phyloP scores from a whole-genome alignment of 1,140 invertebrate genomes.

The Papilio xuthus region DNA sequence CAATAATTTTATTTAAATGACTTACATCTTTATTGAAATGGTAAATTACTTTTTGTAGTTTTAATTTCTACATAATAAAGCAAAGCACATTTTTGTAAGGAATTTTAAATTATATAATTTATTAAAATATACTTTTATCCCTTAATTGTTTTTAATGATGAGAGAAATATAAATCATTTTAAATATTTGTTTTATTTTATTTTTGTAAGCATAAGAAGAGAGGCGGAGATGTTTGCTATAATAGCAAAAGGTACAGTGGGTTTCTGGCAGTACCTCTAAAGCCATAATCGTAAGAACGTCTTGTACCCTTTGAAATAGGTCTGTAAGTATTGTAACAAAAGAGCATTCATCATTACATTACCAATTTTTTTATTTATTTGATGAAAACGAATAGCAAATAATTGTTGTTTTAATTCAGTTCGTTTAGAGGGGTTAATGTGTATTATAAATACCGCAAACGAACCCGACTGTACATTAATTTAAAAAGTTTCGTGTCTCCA shows the following conservation, averaged over 20 bases:
- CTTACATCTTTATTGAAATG: background rate
- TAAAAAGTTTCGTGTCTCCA: too few species aligned
- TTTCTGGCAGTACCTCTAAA: background rate
- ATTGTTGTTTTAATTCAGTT: too few species aligned
- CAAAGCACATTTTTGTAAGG: slow-evolving; percentile 36
- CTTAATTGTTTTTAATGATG: background rate
- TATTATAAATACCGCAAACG: too few species aligned
- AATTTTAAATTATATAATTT: slow-evolving; percentile 17
- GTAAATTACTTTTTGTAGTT: background rate
- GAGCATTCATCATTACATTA: too few species aligned
- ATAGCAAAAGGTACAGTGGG: background rate
- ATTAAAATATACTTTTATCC: slow-evolving; percentile 21
- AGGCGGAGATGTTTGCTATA: too few species aligned
- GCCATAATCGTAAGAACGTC: background rate
- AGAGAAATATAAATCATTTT: slow-evolving; percentile 1
- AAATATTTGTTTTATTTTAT: slow-evolving; percentile 30
- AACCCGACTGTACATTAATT: background rate
- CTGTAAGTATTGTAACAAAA: too few species aligned
- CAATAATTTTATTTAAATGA: background rate
- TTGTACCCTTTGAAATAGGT: background rate
- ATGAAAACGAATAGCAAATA: too few species aligned
- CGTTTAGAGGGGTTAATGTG: too few species aligned
- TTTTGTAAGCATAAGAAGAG: background rate
- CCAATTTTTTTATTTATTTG: too few species aligned
- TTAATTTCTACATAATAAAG: slow-evolving; percentile 27